phyloP scores from a whole-genome alignment of 2,888 invertebrate species.

The Asteroscopus sphinx region DNA sequence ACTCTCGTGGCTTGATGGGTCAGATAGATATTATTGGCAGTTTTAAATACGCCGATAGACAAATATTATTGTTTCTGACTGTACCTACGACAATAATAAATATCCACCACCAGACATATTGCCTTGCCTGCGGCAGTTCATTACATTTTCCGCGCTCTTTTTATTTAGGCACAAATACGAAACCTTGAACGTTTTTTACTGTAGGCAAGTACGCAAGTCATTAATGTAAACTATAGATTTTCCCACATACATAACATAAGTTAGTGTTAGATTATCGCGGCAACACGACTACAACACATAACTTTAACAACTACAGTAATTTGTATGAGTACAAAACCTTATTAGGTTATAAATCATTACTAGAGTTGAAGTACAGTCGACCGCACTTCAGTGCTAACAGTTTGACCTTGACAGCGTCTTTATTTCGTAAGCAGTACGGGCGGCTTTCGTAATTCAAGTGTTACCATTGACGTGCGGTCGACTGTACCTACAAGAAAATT shows the following conservation, averaged over 20 bases:
- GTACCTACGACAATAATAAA: slow-evolving; percentile 64
- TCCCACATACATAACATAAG: slow-evolving; percentile 10
- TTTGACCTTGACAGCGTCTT: too few species aligned
- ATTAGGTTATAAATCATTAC: slow-evolving; percentile 62
- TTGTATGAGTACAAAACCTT: slow-evolving; percentile 50
- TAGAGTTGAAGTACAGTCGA: slow-evolving; percentile 51
- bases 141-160: slow-evolving; percentile 43
- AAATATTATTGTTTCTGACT: too few species aligned
- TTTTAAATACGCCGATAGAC: too few species aligned
- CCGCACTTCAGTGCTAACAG: too few species aligned
- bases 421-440: too few species aligned
- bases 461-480: too few species aligned
- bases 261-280: slow-evolving; percentile 23
- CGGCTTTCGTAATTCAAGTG: too few species aligned
- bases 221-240: slow-evolving; percentile 20
- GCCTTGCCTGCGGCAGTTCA: slow-evolving; percentile 48
- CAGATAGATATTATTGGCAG: too few species aligned
- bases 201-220: slow-evolving; percentile 10
- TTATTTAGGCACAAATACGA: slow-evolving; percentile 36
- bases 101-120: slow-evolving; percentile 59
- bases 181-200: slow-evolving; percentile 23
- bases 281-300: slow-evolving; percentile 41
- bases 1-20: too few species aligned
- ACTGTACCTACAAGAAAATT: slow-evolving; percentile 58
- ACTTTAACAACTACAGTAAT: slow-evolving; percentile 48